Percentiles rank a stretch among this genome's conserved stretches.
Evolutionary conservation across 2,888 invertebrate genomes (phyloP).

Genomic region (Seladonia tumulorum): DNA sequence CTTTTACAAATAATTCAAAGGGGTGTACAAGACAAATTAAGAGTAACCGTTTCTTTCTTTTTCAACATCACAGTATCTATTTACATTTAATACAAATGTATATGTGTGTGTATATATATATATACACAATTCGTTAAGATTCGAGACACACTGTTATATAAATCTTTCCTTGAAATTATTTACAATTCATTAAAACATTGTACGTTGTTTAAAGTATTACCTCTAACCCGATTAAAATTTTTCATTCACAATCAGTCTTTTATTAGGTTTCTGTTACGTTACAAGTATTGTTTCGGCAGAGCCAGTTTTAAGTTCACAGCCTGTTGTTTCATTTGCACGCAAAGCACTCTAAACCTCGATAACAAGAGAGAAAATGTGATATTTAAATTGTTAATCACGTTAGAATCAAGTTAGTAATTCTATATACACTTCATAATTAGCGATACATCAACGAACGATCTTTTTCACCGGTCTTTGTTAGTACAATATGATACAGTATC

Average conservation of each 20-base stretch:
- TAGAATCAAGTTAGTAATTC: conserved; percentile 22
- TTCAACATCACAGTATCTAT: conserved; percentile 35
- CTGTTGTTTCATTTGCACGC: conserved; percentile 33
- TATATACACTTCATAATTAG: conserved; percentile 11
- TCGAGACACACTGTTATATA: background rate
- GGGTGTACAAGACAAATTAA: conserved; percentile 33
- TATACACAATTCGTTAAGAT: conserved; percentile 40
- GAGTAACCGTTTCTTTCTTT: conserved; percentile 1
- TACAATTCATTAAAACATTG: conserved; percentile 4
- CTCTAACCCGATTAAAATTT: conserved; percentile 12
- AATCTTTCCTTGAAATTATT: conserved; percentile 1
- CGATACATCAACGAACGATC: background rate
- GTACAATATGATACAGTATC: conserved; percentile 12
- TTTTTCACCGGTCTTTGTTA: conserved; percentile 24
- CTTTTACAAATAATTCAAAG: conserved; percentile 19
- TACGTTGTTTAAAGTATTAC: background rate
- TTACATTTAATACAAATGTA: conserved; percentile 51
- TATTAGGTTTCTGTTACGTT: conserved; percentile 4
- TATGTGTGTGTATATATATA: background rate
- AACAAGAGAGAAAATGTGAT: background rate
- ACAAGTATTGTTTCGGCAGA: background rate
- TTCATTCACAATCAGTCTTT: conserved; percentile 54
- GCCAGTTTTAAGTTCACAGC: conserved; percentile 44
- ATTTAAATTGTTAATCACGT: conserved; percentile 1
- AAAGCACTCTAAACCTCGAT: conserved; percentile 1